Evolutionary conservation across 2,797 vertebrate species (phyloP).

Genomic region (Buphagus erythrorhynchus): DNA sequence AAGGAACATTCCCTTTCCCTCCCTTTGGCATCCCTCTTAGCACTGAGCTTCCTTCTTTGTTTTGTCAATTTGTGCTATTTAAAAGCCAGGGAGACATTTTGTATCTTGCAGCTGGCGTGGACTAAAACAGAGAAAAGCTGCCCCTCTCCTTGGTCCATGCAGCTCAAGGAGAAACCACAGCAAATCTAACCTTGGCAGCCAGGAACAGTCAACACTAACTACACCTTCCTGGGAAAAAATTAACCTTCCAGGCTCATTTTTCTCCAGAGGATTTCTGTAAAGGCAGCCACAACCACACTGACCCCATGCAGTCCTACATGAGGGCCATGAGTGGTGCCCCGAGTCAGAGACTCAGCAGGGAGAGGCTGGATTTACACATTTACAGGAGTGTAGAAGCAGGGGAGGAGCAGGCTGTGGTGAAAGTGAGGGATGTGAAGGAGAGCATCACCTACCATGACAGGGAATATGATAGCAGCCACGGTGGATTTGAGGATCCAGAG

Average conservation of each 20-base stretch:
- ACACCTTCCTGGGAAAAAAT: not conserved
- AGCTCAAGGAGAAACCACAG: not conserved
- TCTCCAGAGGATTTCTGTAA: not conserved
- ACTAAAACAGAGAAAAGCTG: not conserved
- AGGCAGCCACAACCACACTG: not conserved
- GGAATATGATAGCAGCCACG: conserved; percentile 95
- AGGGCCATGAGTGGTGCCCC: not conserved
- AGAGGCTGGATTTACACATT: not conserved
- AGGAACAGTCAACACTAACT: not conserved
- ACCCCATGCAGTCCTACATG: fast-evolving
- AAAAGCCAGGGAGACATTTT: not conserved
- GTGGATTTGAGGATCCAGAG: conserved; percentile 99
- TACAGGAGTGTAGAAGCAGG: fast-evolving
- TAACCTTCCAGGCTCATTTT: not conserved
- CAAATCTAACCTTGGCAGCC: not conserved
- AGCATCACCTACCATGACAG: conserved; percentile 88
- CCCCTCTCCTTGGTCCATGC: not conserved
- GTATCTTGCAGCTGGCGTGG: fast-evolving
- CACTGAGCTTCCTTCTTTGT: not conserved
- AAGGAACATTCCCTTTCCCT: not conserved
- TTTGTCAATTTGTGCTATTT: not conserved
- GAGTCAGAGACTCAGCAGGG: not conserved
- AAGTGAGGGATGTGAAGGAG: not conserved
- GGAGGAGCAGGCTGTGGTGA: not conserved
- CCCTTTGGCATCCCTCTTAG: not conserved